phyloP scores from a whole-genome alignment of 2,888 invertebrate species.

The Himalopsyche kuldschensis region DNA sequence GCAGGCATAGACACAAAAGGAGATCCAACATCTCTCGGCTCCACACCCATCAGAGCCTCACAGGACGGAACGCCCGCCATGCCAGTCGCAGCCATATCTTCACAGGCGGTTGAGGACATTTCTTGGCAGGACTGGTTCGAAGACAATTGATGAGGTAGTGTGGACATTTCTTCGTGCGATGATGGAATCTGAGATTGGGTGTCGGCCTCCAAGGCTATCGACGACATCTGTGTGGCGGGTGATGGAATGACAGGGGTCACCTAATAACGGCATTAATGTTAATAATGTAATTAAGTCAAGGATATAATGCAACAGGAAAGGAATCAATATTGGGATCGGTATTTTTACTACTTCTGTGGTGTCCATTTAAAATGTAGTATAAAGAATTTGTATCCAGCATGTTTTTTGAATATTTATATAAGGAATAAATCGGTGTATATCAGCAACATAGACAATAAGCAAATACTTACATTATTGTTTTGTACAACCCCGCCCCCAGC shows the following conservation, averaged over 20 bases:
- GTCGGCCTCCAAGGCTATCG: constrained; percentile 32
- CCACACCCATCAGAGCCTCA: constrained; percentile 7
- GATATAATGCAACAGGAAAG: too few relatives aligned
- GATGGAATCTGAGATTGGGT: not conserved
- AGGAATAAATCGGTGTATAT: too few relatives aligned
- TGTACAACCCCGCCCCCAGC: constrained; percentile 37
- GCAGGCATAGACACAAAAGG: constrained; percentile 59
- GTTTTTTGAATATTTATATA: too few relatives aligned
- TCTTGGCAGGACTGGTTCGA: not conserved
- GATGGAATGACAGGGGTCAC: not conserved
- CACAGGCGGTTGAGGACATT: not conserved
- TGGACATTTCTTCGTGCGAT: not conserved
- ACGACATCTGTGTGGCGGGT: constrained; percentile 29
- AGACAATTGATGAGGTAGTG: not conserved
- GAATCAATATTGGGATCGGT: too few relatives aligned
- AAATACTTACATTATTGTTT: not conserved
- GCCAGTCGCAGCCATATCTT: not conserved
- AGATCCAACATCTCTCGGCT: constrained; percentile 43
- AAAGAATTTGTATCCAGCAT: too few relatives aligned
- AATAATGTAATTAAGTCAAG: too few relatives aligned
- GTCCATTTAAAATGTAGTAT: too few relatives aligned
- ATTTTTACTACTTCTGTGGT: too few relatives aligned
- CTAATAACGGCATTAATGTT: not conserved
- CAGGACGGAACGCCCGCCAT: constrained; percentile 4
- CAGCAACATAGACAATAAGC: too few relatives aligned